Base-by-base conservation (phyloP, 2,888 invertebrate genomes). In the Yponomeuta malinellus region DNA sequence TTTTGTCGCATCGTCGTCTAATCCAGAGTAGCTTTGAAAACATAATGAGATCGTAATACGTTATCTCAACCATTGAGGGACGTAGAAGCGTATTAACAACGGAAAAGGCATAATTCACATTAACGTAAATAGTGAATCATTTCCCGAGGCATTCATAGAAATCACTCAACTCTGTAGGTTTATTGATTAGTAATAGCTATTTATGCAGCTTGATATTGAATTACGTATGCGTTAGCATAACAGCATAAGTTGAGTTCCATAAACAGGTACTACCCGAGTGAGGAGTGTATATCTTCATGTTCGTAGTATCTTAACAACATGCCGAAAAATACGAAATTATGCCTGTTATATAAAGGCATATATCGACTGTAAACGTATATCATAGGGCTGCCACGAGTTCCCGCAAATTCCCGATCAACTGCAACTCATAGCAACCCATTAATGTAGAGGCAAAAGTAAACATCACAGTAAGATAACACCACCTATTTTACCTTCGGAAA, bases 401-500 rank as follows among this genome's bases (percentile, higher is more conserved):
- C 43, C 43, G 43, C 52, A 15, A 59, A 59, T 59, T 59, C 2
- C 8, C 52, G 15, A 59, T 15, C 52, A 59, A 59, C 4, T 43
- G 43, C 43, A 6, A 8, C 1, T 8, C 9, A 43, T 8, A 43
- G 43, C 43, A 59, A 59, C 12, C 52, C 52, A 15, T 59, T 59
- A 59, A 59, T 15, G 52, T 15, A 65, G 65, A 65, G 33, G 29
- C 33, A 33, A 65, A 65, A 65, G 33, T 10, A 65, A 65, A 59
- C 43, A 43, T 43, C 43, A 6, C 3, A 23, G 43, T 43, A 43
- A 43, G 43, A 43, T 43, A 64, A 48, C 2, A 10, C 48, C 1
- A 31, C 9, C 64, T 12, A 37, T 9, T 37, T 84, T 87, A 92
- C 92, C 92, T 91, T 92, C 92, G 73, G 90, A 88, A 79, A 92